phyloP scores from a whole-genome alignment of 2,113 vertebrate genomes.

The Rhegmatorhina hoffmannsi region DNA sequence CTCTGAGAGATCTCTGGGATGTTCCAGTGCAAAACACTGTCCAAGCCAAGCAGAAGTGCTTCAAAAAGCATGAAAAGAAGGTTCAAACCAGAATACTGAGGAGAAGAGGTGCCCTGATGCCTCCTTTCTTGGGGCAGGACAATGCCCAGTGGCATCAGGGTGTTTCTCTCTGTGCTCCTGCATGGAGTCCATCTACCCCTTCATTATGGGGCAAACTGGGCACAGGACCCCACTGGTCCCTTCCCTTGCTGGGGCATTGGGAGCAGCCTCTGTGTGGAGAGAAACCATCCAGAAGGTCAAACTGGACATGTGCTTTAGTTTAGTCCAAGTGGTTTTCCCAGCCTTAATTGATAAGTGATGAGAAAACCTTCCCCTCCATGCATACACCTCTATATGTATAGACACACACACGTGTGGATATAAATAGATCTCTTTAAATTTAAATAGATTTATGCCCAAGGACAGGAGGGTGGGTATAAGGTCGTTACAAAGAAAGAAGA shows the following conservation, averaged over 20 bases:
- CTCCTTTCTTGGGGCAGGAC: not conserved
- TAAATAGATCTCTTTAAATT: slow-evolving; percentile 14
- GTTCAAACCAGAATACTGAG: not conserved
- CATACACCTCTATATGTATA: not conserved
- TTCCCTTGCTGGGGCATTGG: not conserved
- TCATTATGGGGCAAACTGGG: rapidly evolving
- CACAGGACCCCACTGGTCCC: not conserved
- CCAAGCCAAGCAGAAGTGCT: rapidly evolving
- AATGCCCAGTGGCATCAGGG: not conserved
- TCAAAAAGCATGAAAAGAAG: not conserved
- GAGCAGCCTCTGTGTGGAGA: not conserved
- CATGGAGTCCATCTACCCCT: rapidly evolving
- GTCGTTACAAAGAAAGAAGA: not conserved
- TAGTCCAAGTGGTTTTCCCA: not conserved
- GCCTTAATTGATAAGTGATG: not conserved
- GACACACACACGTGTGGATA: not conserved
- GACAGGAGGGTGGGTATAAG: slow-evolving; percentile 34
- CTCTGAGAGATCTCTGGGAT: rapidly evolving
- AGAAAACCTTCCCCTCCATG: not conserved
- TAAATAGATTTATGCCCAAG: slow-evolving; percentile 18
- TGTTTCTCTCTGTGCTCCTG: not conserved
- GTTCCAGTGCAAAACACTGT: not conserved
- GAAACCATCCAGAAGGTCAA: not conserved
- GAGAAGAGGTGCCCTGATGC: not conserved
- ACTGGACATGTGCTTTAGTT: not conserved